Base-by-base conservation (phyloP, 2,113 vertebrate genomes). In the Calidris pugnax region DNA sequence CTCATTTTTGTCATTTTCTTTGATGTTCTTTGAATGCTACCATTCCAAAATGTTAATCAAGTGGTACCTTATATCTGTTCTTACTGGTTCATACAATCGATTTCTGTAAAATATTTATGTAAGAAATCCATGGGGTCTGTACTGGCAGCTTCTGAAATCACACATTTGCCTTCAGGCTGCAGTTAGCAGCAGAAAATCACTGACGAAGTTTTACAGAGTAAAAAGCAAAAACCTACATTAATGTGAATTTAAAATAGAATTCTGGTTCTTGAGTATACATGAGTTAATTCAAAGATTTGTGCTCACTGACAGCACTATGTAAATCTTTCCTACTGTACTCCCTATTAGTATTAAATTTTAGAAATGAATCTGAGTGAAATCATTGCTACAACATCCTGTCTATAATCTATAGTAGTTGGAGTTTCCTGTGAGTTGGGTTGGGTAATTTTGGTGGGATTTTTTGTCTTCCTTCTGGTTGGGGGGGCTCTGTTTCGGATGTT, bases 91-190 rank as follows among this genome's bases (percentile, higher is more conserved):
- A 48, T n/a, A 32, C 10, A 89, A 39, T 24, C 1, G 1, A 82
- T 93, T 94, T 89, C 22, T 59, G 21, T 62, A 75, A 71, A 85
- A 72, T 48, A 68, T 82, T 88, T 86, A 37, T 45, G 17, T 59
- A 47, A 16, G 16, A 95, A 87, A 71, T 87, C 22, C 19, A 23
- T 27, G 53, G 10, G 9, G 2, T 62, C 4, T 72, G 33, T 64
- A 37, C 20, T 57, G 53, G 4, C 19, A 77, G 37, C 5, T 77
- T 87, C 35, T 86, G 78, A 86, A 93, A 64, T 24, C 48, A 80
- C 6, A 27, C 11, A 68, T 56, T 41, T 82, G 10, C 55, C 57
- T 76, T 87, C 21, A 45, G 45, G 15, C 17, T 93, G 86, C 63
- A 4, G 2, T 47, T 64, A 60, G 13, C 18, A 81, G 35, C 11